Evolutionary conservation across 2,888 invertebrate species (phyloP), one percentile per base, ranked within the genome.

Genomic region (Camponotus fellah): DNA sequence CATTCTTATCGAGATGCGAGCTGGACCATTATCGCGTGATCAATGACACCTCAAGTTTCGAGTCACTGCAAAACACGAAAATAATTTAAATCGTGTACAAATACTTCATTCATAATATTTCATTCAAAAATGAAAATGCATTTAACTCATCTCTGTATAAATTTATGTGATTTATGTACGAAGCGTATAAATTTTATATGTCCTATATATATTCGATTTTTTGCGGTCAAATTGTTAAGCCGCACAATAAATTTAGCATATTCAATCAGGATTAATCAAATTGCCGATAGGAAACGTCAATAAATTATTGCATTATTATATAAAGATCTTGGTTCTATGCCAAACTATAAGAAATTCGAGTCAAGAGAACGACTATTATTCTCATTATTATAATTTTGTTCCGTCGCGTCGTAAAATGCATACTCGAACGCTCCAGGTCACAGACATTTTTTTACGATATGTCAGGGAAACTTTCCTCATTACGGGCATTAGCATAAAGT

Each of bases 381-480:
- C 26, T n/a, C 34, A 21, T 46, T 56, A 53, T 80, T 69, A 49
- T 53, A 79, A 79, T 60, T 79, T 46, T 46, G 26, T 21, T 2
- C 58, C 46, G 8, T 21, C 46, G 60, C 34, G 8, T n/a, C 43
- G 58, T 34, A 56, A 79, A 79, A 71, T 17, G 21, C 58, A 69
- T 21, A 58, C 58, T 10, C 21, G 43, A 71, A 46, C 43, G 79
- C 26, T 2, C 71, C 58, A 0, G 64, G 53, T 49, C 68, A 0
- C 46, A 69, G 69, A 64, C 62, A 10, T 64, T 81, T 86, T 49
- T 86, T 62, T 26, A 49, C 49, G 71, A 80, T 76, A 80, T 66
- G 40, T n/a, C 49, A 8, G n/a, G 71, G 71, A 49, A 80, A 80
- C 71, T 80, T 80, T 56, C 26, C 43, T 60, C 71, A 80, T 80